A percentile compares a stretch with the other conserved stretches of the same genome.
These are phyloP conservation scores for Sinonovacula constricta DNA, from an alignment of 1,140 invertebrate genomes.

Conservation along the genomic window DNA sequence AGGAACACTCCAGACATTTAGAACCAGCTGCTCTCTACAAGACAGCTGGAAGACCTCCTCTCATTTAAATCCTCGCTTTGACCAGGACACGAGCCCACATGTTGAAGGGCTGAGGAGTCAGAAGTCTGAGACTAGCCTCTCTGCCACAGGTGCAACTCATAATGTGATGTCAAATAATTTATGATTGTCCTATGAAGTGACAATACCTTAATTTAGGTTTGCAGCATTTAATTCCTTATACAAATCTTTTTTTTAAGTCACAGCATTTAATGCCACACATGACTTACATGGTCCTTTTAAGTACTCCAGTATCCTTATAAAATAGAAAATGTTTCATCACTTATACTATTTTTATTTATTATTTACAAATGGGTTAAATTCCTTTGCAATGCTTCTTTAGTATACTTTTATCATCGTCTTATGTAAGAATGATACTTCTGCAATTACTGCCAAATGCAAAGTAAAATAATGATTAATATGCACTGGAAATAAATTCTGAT, in stretches of 20 bases:
- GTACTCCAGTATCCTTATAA: background rate
- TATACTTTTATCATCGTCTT: too few relatives aligned
- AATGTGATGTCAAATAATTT: conserved; percentile 27
- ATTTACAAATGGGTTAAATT: too few relatives aligned
- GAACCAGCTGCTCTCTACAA: too few relatives aligned
- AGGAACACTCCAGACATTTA: conserved; percentile 60
- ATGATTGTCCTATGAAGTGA: background rate
- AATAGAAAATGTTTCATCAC: background rate
- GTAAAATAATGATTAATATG: background rate
- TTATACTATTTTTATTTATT: background rate
- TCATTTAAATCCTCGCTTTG: too few relatives aligned
- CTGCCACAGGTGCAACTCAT: too few relatives aligned
- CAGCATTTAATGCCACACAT: background rate
- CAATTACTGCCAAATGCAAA: background rate
- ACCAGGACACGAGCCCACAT: too few relatives aligned
- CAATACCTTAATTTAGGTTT: background rate
- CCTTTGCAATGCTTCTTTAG: too few relatives aligned
- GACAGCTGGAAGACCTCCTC: too few relatives aligned
- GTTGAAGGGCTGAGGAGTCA: too few relatives aligned
- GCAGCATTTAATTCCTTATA: background rate
- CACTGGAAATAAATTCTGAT: background rate
- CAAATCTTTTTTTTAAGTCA: background rate
- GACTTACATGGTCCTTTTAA: background rate
- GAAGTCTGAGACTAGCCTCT: too few relatives aligned
- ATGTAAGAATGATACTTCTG: background rate